Conservation (phyloP, 2,113 vertebrate genomes). For the Megaceryle maxima region DNA sequence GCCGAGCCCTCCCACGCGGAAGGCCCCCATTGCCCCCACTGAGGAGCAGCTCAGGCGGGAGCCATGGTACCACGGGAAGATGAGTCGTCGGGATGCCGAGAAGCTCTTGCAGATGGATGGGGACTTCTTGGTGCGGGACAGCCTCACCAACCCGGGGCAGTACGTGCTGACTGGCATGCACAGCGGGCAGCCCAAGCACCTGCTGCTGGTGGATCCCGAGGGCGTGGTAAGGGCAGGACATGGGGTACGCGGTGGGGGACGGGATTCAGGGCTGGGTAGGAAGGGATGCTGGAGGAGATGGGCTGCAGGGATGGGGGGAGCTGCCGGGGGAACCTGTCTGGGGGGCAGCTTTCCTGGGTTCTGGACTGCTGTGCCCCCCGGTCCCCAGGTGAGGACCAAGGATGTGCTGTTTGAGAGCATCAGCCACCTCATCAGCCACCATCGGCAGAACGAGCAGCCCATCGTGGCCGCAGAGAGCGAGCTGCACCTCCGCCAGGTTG, state of each 20-base stretch:
- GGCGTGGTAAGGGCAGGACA: conserved; percentile 87
- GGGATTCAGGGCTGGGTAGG: background rate
- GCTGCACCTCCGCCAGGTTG: conserved; percentile 90
- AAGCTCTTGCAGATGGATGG: conserved; percentile 87
- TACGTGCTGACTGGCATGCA: conserved; percentile 97
- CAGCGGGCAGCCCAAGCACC: conserved; percentile 89
- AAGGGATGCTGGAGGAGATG: accelerated
- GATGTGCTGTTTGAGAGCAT: conserved; percentile 97
- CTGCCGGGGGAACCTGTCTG: accelerated
- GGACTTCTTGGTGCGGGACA: conserved; percentile 94
- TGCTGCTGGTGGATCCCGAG: conserved; percentile 95
- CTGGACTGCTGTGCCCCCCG: accelerated
- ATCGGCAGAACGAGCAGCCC: conserved; percentile 91
- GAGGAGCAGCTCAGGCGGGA: conserved; percentile 91
- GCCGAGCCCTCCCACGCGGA: conserved; percentile 88
- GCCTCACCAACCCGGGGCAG: conserved; percentile 92
- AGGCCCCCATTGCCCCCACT: conserved; percentile 88
- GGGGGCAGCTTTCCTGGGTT: background rate
- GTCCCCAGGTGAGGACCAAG: conserved; percentile 90
- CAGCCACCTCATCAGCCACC: conserved; percentile 94
- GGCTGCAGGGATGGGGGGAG: background rate
- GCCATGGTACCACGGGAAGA: conserved; percentile 94
- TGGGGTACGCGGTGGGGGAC: accelerated
- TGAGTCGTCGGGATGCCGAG: conserved; percentile 92
- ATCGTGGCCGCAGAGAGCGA: conserved; percentile 94